A percentile compares a stretch with the other conserved stretches of the same genome.
phyloP scores from a whole-genome alignment of 2,797 vertebrate genomes.

The Lacerta viridis region DNA sequence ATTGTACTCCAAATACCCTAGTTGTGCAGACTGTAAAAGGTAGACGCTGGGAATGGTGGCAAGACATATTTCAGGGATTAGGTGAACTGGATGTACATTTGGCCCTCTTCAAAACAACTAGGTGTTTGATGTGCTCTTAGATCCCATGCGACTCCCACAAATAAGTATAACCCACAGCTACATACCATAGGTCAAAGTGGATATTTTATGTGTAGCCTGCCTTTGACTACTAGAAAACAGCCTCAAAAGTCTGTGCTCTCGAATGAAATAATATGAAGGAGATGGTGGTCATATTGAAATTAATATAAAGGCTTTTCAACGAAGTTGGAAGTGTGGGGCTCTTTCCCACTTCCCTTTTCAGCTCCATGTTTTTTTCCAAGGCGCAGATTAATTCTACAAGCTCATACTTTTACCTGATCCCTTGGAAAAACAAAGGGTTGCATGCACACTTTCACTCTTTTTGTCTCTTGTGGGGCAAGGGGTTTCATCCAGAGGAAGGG shows the following conservation, averaged over 20 bases:
- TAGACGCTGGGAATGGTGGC: too few species aligned
- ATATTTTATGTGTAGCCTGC: background rate
- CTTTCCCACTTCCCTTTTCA: too few species aligned
- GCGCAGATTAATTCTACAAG: too few species aligned
- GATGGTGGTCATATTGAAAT: background rate
- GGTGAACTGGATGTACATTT: background rate
- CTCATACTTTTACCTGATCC: too few species aligned
- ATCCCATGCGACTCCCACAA: background rate
- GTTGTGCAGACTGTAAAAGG: background rate
- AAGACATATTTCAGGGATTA: background rate
- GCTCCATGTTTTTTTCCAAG: too few species aligned
- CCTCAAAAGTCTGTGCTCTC: background rate
- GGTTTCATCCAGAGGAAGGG: too few species aligned
- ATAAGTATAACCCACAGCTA: too few species aligned
- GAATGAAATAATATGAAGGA: background rate
- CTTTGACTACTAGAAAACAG: background rate
- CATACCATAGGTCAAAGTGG: background rate
- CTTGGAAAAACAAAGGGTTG: too few species aligned
- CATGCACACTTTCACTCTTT: too few species aligned
- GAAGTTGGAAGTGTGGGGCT: too few species aligned
- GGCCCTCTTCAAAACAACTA: background rate
- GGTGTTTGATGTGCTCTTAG: background rate
- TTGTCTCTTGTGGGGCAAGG: too few species aligned
- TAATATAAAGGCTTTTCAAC: too few species aligned
- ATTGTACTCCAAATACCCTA: background rate